Base-by-base conservation (phyloP, 2,888 invertebrate genomes). In the Hirtodrosophila duncani region DNA sequence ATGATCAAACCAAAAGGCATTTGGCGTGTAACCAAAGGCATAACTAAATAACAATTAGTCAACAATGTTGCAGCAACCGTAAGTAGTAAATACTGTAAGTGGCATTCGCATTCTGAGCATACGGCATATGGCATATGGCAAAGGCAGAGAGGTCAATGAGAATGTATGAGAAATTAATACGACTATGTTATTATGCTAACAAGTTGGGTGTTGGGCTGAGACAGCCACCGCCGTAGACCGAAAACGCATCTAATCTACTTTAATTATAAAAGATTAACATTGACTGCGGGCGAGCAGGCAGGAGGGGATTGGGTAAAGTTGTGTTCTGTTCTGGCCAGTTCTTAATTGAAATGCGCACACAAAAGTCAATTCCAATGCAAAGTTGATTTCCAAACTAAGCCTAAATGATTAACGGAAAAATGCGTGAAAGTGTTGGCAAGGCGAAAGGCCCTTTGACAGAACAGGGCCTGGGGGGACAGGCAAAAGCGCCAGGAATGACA, bases 221-320 rank as follows among this genome's bases (percentile, higher is more conserved):
- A 37, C 48, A 41, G 41, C 26, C 39, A 21, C 29, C 20, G 24
- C 23, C 16, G 7, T 3, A 1, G n/a, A 7, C 31, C 21, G 24
- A n/a, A 14, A 30, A 42, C 31, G 30, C 49, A 43, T 38, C 69
- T 63, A 62, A 78, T 72, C 78, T 75, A 68, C 61, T 70, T 81
- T 79, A 79, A 81, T 81, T 81, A 81, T 75, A 81, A 78, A 80
- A 78, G 78, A 70, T 81, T 81, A 81, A 72, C 65, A n/a, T 56
- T 27, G 30, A 20, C 55, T 46, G 34, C 33, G 43, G 53, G 30
- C 26, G 26, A 41, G 11, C 37, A 45, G 37, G 34, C 29, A 11
- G n/a, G 20, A 13, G 5, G 8, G 17, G 16, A 11, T 20, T 14
- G 7, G 17, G 37, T 3, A 30, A 26, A 34, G 7, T 4, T 6